phyloP scores from a whole-genome alignment of 2,113 vertebrate genomes.

The Calidris pygmaea region DNA sequence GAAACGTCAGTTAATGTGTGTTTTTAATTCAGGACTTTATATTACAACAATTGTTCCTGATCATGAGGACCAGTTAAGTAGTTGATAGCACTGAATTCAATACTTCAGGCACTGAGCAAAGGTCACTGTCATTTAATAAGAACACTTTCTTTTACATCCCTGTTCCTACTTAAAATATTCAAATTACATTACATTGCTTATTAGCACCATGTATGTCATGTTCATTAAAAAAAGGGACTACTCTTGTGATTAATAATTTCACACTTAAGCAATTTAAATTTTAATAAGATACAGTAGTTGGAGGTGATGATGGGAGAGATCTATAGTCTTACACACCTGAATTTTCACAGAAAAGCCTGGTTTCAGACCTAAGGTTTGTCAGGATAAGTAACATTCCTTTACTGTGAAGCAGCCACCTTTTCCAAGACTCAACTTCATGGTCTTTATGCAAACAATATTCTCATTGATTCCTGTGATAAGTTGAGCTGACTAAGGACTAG shows the following conservation, averaged over 20 bases:
- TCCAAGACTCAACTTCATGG: not conserved
- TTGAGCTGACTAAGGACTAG: constrained; percentile 56
- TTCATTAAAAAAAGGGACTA: not conserved
- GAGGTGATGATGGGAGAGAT: not conserved
- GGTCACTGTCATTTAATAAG: not conserved
- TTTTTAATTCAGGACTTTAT: constrained; percentile 1
- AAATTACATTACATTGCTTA: not conserved
- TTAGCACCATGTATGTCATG: not conserved
- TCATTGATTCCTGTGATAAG: constrained; percentile 21
- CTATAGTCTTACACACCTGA: not conserved
- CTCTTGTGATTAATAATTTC: not conserved
- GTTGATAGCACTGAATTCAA: not conserved
- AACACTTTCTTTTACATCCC: not conserved
- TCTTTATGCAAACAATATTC: not conserved
- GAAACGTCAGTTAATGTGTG: not conserved
- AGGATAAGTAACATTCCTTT: not conserved
- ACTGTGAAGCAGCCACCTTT: not conserved
- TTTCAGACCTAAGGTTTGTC: not conserved
- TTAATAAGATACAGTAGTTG: not conserved
- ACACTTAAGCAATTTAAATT: not conserved
- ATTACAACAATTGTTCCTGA: not conserved
- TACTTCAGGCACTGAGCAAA: not conserved
- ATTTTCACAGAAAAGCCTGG: not conserved
- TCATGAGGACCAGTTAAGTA: not conserved
- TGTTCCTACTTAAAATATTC: not conserved